Conservation (phyloP, 2,113 vertebrate species). For the Sitta europaea region DNA sequence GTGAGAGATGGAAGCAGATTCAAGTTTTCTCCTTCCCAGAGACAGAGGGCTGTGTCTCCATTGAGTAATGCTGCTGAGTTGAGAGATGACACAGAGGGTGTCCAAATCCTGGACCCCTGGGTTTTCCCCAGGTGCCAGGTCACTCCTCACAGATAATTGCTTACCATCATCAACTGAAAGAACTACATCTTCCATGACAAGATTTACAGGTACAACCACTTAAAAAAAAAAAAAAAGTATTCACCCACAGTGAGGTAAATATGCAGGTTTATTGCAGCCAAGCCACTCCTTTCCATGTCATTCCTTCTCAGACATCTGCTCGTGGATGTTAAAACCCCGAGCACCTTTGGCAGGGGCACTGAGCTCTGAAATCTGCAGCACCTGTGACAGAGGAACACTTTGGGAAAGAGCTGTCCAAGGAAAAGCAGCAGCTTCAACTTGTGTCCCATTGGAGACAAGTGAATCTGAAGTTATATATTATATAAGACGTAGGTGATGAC, state of each 20-base stretch:
- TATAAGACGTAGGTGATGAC: not conserved
- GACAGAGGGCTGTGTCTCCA: not conserved
- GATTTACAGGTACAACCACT: conserved; percentile 58
- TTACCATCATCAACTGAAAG: not conserved
- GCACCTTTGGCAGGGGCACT: not conserved
- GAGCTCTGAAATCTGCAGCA: not conserved
- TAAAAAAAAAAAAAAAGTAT: not conserved
- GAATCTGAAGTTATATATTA: conserved; percentile 63
- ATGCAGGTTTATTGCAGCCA: conserved; percentile 51
- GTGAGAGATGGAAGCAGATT: not conserved
- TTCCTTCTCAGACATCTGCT: conserved; percentile 48
- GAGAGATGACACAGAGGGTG: conserved; percentile 1
- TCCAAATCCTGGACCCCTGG: not conserved
- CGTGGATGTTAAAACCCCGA: conserved; percentile 14
- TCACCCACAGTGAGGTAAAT: conserved; percentile 27
- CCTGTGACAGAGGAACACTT: not conserved
- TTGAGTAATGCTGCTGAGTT: not conserved
- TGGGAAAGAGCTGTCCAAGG: not conserved
- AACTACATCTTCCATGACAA: conserved; percentile 15
- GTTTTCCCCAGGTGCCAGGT: conserved; percentile 15
- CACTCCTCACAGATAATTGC: conserved; percentile 11
- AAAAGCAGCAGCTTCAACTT: conserved; percentile 19
- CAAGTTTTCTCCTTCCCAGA: not conserved
- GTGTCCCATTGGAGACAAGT: conserved; percentile 10
- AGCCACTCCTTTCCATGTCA: conserved; percentile 55